Evolutionary conservation across 2,797 vertebrate species (phyloP).

Genomic region (Lagocephalus sceleratus): DNA sequence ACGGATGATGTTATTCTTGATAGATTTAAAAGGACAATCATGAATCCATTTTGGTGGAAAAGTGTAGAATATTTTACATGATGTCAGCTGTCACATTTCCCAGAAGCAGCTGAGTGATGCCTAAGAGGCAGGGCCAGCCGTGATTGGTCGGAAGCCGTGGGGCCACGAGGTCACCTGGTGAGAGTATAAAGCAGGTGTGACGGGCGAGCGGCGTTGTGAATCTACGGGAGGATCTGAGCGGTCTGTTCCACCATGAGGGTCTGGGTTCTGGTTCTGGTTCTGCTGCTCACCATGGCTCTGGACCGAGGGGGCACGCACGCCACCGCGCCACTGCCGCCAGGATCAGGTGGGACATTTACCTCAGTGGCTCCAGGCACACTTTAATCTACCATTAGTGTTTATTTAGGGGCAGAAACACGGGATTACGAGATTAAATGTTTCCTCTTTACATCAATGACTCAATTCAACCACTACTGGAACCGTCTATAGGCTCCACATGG

Average conservation of each 20-base stretch:
- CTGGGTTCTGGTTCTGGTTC: slow-evolving; percentile 51
- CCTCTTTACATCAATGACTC: too few species aligned
- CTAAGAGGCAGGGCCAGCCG: neutral
- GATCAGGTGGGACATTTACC: slow-evolving; percentile 58
- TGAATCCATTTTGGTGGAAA: too few species aligned
- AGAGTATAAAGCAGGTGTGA: slow-evolving; percentile 50
- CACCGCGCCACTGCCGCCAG: slow-evolving; percentile 35
- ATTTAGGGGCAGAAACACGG: too few species aligned
- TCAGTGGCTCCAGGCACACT: too few species aligned
- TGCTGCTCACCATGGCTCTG: slow-evolving; percentile 53
- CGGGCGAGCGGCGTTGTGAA: neutral
- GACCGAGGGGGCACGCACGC: slow-evolving; percentile 30
- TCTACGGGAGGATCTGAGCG: neutral
- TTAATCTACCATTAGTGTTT: too few species aligned
- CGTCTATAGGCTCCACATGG: too few species aligned
- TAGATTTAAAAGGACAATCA: too few species aligned
- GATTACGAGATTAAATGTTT: too few species aligned
- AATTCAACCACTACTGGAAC: too few species aligned
- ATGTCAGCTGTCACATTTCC: slow-evolving; percentile 39
- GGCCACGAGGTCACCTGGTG: slow-evolving; percentile 41
- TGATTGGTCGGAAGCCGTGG: slow-evolving; percentile 49
- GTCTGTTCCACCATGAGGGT: slow-evolving; percentile 44
- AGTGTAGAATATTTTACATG: neutral
- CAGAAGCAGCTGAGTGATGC: slow-evolving; percentile 31
- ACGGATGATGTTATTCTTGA: too few species aligned